Conservation (phyloP, 2,113 vertebrate species). For the Oenanthe oenanthe region DNA sequence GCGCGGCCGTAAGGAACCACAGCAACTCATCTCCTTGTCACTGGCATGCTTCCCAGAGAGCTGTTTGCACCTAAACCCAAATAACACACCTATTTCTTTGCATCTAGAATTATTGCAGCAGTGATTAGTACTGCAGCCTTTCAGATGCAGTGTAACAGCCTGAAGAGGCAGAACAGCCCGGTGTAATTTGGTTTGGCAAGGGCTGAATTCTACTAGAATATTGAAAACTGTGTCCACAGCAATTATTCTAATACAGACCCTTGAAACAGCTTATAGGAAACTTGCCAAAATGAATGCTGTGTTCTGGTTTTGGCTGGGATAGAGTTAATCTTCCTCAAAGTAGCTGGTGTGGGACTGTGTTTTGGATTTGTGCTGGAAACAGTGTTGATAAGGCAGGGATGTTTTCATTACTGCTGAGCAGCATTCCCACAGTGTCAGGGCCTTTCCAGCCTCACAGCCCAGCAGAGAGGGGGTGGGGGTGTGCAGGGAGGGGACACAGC, state of each 20-base stretch:
- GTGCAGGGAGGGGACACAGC: background rate
- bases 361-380: background rate
- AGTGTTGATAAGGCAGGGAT: background rate
- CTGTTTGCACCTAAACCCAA: background rate
- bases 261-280: background rate
- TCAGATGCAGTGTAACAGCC: background rate
- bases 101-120: background rate
- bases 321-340: background rate
- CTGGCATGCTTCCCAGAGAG: fast-evolving
- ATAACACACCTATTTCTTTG: fast-evolving
- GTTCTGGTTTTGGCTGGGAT: background rate
- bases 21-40: background rate
- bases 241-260: background rate
- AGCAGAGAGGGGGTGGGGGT: background rate
- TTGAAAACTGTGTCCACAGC: background rate
- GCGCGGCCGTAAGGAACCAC: fast-evolving
- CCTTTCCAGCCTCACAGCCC: background rate
- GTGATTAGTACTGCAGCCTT: background rate
- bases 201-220: background rate
- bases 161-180: background rate
- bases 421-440: background rate
- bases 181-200: background rate
- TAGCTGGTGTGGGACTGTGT: background rate
- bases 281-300: background rate
- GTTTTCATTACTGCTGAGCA: background rate